A percentile compares a stretch with the other conserved stretches of the same genome.
Evolutionary conservation across 2,888 invertebrate species (phyloP).

Genomic region (Ceraclea dissimilis): DNA sequence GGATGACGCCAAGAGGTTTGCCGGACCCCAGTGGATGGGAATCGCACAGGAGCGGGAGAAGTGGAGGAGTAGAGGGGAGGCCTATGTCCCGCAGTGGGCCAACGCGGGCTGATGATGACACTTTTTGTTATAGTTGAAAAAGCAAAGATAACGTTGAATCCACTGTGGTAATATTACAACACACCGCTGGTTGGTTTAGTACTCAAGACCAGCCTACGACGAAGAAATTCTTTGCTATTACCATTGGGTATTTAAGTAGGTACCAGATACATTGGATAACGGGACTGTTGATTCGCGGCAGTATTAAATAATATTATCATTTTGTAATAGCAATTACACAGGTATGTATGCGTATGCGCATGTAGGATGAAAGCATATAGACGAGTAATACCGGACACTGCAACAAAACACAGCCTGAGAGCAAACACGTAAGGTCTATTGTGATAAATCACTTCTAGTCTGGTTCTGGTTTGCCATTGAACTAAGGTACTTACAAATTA

Average conservation of each 20-base stretch:
- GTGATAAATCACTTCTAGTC: no score
- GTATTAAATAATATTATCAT: not conserved
- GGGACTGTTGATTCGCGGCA: not conserved
- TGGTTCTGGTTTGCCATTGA: no score
- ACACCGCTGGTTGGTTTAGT: not conserved
- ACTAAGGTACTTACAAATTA: no score
- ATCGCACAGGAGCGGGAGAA: no score
- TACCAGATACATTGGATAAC: not conserved
- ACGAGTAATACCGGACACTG: not conserved
- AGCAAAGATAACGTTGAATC: no score
- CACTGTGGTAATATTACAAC: not conserved
- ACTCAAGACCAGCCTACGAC: not conserved
- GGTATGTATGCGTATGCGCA: not conserved
- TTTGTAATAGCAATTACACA: not conserved
- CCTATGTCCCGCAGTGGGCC: no score
- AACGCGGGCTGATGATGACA: no score
- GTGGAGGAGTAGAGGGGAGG: no score
- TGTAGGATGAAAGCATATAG: not conserved
- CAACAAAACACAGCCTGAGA: not conserved
- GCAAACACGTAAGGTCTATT: no score
- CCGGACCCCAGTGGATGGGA: no score
- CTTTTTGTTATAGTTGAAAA: no score
- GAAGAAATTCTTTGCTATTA: not conserved
- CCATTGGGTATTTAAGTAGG: not conserved
- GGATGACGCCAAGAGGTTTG: no score